phyloP scores from a whole-genome alignment of 2,113 vertebrate genomes.

The Hipposideros armiger region DNA sequence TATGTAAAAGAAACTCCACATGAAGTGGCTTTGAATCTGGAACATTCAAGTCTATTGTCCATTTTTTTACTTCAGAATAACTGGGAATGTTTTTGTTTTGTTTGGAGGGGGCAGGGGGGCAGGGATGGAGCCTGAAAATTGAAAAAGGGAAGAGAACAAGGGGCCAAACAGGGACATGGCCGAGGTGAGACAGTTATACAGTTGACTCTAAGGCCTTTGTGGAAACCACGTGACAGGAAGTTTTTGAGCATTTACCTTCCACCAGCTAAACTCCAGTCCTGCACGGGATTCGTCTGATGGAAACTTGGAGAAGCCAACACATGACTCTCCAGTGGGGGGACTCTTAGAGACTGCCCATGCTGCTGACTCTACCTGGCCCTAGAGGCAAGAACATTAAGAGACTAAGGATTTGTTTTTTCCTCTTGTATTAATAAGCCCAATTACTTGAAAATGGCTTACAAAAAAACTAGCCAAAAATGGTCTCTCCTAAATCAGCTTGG shows the following conservation, averaged over 20 bases:
- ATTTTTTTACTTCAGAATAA: slow-evolving; percentile 38
- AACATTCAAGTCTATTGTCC: slow-evolving; percentile 9
- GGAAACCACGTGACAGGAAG: slow-evolving; percentile 29
- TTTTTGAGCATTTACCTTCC: not conserved
- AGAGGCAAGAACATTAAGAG: not conserved
- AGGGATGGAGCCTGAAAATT: not conserved
- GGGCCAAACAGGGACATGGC: not conserved
- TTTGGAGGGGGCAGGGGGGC: not conserved
- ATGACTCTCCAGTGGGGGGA: not conserved
- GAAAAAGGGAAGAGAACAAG: not conserved
- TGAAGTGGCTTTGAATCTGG: slow-evolving; percentile 29
- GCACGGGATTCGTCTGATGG: not conserved
- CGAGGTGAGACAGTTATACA: not conserved
- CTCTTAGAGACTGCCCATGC: not conserved
- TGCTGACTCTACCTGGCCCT: not conserved
- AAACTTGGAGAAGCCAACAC: not conserved
- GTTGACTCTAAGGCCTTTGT: not conserved
- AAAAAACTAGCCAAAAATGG: not conserved
- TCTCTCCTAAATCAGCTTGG: slow-evolving; percentile 29
- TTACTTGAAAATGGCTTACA: slow-evolving; percentile 37
- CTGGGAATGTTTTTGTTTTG: not conserved
- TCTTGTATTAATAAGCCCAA: slow-evolving; percentile 2
- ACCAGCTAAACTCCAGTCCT: not conserved
- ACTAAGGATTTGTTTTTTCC: not conserved
- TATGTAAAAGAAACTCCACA: not conserved